Base-by-base conservation (phyloP, 2,113 vertebrate genomes). In the Rutilus rutilus region DNA sequence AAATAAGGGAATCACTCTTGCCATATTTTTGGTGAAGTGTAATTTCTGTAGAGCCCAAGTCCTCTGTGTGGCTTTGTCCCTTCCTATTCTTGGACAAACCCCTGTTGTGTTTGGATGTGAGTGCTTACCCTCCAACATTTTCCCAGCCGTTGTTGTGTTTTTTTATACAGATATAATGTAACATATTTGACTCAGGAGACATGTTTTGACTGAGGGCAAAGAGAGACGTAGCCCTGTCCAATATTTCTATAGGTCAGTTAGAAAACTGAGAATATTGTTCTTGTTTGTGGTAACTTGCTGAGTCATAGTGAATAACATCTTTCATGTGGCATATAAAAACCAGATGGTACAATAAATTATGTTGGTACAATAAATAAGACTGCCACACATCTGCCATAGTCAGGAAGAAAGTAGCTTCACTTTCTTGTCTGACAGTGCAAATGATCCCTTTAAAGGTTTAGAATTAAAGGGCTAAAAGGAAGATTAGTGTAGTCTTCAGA, bases 1-100 rank as follows among this genome's bases (percentile, higher is more conserved):
- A 90, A 89, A 83, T 85, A 85, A 5, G 54, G 86, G 9, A 39
- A 62, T 86, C 80, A 27, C 86, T 81, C 78, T 78, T 71, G 47
- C 74, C 78, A 82, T 71, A 83, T 85, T 81, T 89, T 79, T 81
- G 84, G 64, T 81, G 47, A 69, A 84, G 86, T 67, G 33, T 42
- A 60, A 57, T 57, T 57, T 57, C 54, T 57, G 0, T 8, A 57
- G 54, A 57, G 6, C 54, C 19, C 19, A 23, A 2, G 17, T 57
- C 19, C 54, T 12, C 23, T 45, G 12, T 21, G 11, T 71, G 8
- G 23, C 19, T 62, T 15, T 80, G 59, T 45, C 36, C 6, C 12
- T 14, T 47, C 9, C 17, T 50, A 33, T 19, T 45, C 17, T 21
- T 71, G 50, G 23, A 25, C 23, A n/a, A 69, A 74, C 1, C n/a